These are phyloP conservation scores for Parotia lawesii DNA, from an alignment of 2,113 vertebrate genomes.

Conservation along the genomic window DNA sequence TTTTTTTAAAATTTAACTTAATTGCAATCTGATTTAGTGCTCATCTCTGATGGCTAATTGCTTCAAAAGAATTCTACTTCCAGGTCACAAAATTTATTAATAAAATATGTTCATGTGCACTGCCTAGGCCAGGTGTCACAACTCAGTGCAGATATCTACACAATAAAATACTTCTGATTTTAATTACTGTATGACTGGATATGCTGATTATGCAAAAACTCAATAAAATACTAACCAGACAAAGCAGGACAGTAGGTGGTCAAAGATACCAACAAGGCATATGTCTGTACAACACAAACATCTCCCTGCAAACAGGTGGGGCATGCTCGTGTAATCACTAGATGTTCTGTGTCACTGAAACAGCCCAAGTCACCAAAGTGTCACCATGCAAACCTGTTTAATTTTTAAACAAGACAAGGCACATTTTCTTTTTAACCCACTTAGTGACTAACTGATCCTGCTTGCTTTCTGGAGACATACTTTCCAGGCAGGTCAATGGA, in stretches of 20 bases:
- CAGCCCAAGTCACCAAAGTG: neutral
- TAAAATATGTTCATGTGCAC: neutral
- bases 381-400: neutral
- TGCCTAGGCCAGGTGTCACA: neutral
- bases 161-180: neutral
- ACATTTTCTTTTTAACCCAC: neutral
- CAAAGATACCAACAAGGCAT: neutral
- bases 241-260: neutral
- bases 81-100: conserved; percentile 12
- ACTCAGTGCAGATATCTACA: neutral
- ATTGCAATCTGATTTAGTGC: neutral
- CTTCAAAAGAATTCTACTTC: conserved; percentile 3
- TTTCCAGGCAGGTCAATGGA: neutral
- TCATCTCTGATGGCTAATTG: neutral
- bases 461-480: neutral
- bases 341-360: neutral
- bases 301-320: neutral
- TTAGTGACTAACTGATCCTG: neutral
- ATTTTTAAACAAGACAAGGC: neutral
- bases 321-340: neutral
- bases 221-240: neutral
- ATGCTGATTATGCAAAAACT: neutral
- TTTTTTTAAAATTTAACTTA: neutral
- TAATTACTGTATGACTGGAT: neutral
- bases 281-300: neutral